Conservation (phyloP, 2,888 invertebrate genomes). For the Margaritifera margaritifera region DNA sequence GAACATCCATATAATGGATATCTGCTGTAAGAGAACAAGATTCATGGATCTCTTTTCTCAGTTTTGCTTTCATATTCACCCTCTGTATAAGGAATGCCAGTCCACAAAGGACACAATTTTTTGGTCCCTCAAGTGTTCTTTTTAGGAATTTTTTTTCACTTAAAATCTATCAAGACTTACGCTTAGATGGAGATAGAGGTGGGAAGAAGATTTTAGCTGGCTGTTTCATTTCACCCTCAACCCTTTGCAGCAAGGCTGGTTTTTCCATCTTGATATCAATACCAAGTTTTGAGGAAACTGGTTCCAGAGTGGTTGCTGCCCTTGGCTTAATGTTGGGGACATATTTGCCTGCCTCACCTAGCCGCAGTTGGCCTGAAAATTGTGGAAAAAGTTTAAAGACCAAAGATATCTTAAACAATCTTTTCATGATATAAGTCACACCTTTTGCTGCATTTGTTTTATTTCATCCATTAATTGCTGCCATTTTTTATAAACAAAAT, state of each 20-base stretch:
- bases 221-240: constrained; percentile 47
- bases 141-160: background rate
- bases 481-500: too few relatives aligned
- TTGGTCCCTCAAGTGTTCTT: background rate
- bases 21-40: too few relatives aligned
- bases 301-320: constrained; percentile 50
- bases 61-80: too few relatives aligned
- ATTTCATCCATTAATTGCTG: too few relatives aligned
- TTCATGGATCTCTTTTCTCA: too few relatives aligned
- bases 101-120: background rate
- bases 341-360: constrained; percentile 52
- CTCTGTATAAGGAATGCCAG: too few relatives aligned
- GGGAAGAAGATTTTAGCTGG: constrained; percentile 52
- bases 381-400: background rate
- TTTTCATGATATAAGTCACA: too few relatives aligned
- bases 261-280: constrained; percentile 66
- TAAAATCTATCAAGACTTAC: constrained; percentile 27
- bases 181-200: constrained; percentile 50
- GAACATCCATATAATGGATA: too few relatives aligned
- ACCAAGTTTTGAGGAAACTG: constrained; percentile 62
- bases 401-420: too few relatives aligned
- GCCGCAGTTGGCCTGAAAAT: constrained; percentile 56
- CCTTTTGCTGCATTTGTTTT: too few relatives aligned
- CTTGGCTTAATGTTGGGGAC: constrained; percentile 41
- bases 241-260: constrained; percentile 57